These are phyloP conservation scores for Anser brachyrhynchus DNA, from an alignment of 2,113 vertebrate species.

Conservation along the genomic window DNA sequence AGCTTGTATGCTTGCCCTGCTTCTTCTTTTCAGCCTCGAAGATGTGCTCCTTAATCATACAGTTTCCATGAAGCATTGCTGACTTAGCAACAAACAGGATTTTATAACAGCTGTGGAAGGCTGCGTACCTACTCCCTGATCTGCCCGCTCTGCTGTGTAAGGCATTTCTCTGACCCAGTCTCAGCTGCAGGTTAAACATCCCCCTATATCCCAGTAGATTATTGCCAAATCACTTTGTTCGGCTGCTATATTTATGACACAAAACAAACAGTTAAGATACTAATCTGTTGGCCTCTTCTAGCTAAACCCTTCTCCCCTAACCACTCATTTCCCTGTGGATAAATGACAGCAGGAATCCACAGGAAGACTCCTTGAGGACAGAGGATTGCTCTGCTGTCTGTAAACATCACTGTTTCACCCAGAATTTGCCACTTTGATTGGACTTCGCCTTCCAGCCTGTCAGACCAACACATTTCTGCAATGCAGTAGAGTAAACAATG, in stretches of 20 bases:
- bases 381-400: neutral
- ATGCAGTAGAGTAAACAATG: constrained; percentile 40
- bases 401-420: constrained; percentile 28
- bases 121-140: neutral
- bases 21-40: neutral
- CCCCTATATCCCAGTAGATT: neutral
- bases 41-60: neutral
- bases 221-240: constrained; percentile 10
- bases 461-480: constrained; percentile 42
- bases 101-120: neutral
- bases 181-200: neutral
- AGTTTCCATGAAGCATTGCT: neutral
- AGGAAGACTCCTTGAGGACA: constrained; percentile 5
- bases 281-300: neutral
- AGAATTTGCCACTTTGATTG: neutral
- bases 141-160: neutral
- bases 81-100: neutral
- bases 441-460: constrained; percentile 10
- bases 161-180: neutral
- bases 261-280: neutral
- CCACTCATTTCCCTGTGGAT: neutral
- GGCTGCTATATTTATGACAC: neutral
- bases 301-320: neutral
- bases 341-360: neutral
- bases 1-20: neutral